These are phyloP conservation scores for Cyclophora albipunctata DNA, from an alignment of 2,888 invertebrate species.

Conservation along the genomic window DNA sequence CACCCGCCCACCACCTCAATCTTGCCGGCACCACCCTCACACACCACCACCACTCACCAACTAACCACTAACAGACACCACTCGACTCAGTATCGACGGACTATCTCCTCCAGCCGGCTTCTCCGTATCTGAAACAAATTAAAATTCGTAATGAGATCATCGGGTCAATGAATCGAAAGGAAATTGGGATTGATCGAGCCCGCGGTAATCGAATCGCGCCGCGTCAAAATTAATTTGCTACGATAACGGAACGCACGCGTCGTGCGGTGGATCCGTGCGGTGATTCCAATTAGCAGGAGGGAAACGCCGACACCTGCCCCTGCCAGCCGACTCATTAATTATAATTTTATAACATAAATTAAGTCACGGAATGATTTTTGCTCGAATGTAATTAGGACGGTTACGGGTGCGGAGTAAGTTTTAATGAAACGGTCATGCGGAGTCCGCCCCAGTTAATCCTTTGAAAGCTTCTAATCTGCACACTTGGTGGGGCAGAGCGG, in stretches of 20 bases:
- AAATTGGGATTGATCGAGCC: slow-evolving; percentile 40
- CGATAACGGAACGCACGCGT: slow-evolving; percentile 15
- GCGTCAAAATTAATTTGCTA: slow-evolving; percentile 36
- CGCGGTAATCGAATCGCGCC: slow-evolving; percentile 33
- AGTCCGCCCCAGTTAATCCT: slow-evolving; percentile 52
- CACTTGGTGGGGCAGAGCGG: slow-evolving; percentile 34
- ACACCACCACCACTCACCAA: slow-evolving; percentile 22
- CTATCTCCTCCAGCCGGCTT: slow-evolving; percentile 20
- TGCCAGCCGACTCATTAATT: slow-evolving; percentile 15
- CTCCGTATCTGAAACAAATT: slow-evolving; percentile 62
- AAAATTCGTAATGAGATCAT: slow-evolving; percentile 38
- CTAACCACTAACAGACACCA: slow-evolving; percentile 9
- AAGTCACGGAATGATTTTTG: slow-evolving; percentile 43
- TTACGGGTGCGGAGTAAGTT: slow-evolving; percentile 33
- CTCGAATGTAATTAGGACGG: slow-evolving; percentile 41
- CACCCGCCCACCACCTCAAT: slow-evolving; percentile 72
- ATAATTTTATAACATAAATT: slow-evolving; percentile 25
- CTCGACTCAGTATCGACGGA: too few relatives aligned
- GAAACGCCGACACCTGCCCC: slow-evolving; percentile 8
- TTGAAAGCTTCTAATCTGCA: slow-evolving; percentile 53
- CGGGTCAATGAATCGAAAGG: slow-evolving; percentile 28
- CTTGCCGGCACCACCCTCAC: slow-evolving; percentile 48
- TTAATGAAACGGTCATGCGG: slow-evolving; percentile 52
- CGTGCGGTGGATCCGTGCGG: slow-evolving; percentile 11
- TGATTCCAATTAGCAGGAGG: neutral